phyloP scores from a whole-genome alignment of 2,888 invertebrate species.

The Calliopum simillimum region DNA sequence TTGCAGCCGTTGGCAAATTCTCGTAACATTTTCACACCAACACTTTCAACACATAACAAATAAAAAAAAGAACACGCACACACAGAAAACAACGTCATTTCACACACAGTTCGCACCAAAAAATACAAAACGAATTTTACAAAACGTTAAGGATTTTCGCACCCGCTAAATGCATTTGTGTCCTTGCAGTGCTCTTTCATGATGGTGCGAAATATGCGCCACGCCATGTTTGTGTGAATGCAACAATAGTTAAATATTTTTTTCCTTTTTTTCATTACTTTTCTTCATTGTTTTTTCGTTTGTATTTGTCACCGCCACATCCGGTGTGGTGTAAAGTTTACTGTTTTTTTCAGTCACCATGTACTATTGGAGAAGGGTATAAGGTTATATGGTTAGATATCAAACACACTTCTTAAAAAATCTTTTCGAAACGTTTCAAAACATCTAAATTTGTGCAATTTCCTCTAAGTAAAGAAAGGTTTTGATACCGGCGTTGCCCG shows the following conservation, averaged over 20 bases:
- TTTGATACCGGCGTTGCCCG: too few relatives aligned
- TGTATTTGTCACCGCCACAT: background rate
- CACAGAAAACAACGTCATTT: background rate
- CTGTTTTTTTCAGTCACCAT: background rate
- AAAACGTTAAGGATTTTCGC: constrained; percentile 29
- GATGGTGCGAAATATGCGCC: background rate
- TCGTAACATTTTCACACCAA: constrained; percentile 16
- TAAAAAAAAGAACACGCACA: background rate
- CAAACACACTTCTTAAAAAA: too few relatives aligned
- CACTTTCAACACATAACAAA: background rate
- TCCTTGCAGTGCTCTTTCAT: constrained; percentile 29
- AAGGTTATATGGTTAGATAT: too few relatives aligned
- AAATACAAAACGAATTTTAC: constrained; percentile 3
- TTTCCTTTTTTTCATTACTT: background rate
- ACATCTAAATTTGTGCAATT: too few relatives aligned
- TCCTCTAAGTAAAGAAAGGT: too few relatives aligned
- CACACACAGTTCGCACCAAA: constrained; percentile 22
- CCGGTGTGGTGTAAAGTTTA: background rate
- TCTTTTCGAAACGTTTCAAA: too few relatives aligned
- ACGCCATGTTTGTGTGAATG: constrained; percentile 12
- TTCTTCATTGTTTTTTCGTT: background rate
- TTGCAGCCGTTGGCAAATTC: background rate
- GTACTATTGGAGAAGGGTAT: too few relatives aligned
- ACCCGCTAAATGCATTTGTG: constrained; percentile 29
- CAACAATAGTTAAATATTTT: constrained; percentile 11